Base-by-base conservation (phyloP, 1,140 invertebrate species). In the Pachyrhynchus sulphureomaculatus region DNA sequence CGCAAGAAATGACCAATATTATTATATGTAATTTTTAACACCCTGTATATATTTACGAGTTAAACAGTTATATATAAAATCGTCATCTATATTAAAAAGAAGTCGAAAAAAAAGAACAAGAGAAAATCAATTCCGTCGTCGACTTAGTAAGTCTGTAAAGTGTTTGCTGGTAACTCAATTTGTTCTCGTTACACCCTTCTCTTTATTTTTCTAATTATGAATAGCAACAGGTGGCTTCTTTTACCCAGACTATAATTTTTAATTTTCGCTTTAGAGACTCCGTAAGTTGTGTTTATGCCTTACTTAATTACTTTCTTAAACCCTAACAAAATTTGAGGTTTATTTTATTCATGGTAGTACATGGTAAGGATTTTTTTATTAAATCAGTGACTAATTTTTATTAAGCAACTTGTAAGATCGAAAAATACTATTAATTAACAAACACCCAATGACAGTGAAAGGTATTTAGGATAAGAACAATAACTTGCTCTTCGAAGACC, bases 101-200 rank as follows among this genome's bases (percentile, higher is more conserved):
- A 47, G 17, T 21, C 18, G 1, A 21, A 32, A 32, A 18, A 13
- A 58, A 29, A 29, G 9, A 17, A 23, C 55, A 39, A 32, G n/a
- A 64, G 55, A 63, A 58, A 66, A 63, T 66, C 65, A 66, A 66
- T 66, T 66, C 63, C 63, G 65, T 59, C 44, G 55, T 48, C 52
- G 60, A 67, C 56, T 67, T 64, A 64, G 65, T 64, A 61, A 67
- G 62, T 61, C 65, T 67, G 39, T 62, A 66, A 66, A 68, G 67
- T 68, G 67, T 68, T 68, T 67, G 58, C 67, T 58, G 58, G 57
- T 68, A 68, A 68, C 58, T 68, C 62, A 67, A 68, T 68, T 64
- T 68, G 65, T 68, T 68, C 54, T 68, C 52, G 44, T 17, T 10
- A 49, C 48, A 34, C 23, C 32, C 57, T 17, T 24, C 47, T 42